Percentiles rank a stretch among this genome's conserved stretches.
Evolutionary conservation across 2,113 vertebrate genomes (phyloP).

Genomic region (Caranx ignobilis): DNA sequence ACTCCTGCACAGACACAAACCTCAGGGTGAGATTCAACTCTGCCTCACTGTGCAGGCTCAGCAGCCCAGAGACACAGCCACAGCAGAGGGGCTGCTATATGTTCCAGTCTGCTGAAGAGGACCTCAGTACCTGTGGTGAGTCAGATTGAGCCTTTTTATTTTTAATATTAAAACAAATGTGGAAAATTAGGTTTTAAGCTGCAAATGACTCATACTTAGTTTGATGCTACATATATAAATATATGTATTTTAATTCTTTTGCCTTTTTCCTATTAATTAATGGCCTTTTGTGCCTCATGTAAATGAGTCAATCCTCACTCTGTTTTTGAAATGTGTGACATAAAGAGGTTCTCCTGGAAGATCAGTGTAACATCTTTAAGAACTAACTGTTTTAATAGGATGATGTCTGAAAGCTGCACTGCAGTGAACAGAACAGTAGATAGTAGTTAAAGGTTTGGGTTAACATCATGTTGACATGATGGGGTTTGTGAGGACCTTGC

Average conservation of each 20-base stretch:
- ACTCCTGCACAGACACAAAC: background rate
- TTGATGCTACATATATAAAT: background rate
- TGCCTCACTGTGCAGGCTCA: background rate
- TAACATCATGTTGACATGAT: background rate
- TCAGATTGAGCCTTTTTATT: background rate
- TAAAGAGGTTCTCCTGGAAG: too few species aligned
- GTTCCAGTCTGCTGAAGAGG: constrained; percentile 12
- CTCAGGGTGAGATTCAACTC: constrained; percentile 27
- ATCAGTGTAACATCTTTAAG: background rate
- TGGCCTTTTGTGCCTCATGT: background rate
- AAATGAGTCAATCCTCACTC: background rate
- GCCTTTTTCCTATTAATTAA: background rate
- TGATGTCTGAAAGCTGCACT: background rate
- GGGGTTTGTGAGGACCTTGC: background rate
- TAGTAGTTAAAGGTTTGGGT: background rate
- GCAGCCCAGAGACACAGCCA: background rate
- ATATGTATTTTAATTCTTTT: background rate
- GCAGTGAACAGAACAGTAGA: background rate
- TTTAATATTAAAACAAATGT: background rate
- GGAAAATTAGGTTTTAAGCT: background rate
- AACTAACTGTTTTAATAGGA: background rate
- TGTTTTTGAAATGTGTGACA: background rate
- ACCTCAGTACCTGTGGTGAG: constrained; percentile 50
- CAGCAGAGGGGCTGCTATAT: background rate
- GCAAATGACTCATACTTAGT: background rate